phyloP scores from a whole-genome alignment of 2,113 vertebrate genomes.

The Raja brachyura region DNA sequence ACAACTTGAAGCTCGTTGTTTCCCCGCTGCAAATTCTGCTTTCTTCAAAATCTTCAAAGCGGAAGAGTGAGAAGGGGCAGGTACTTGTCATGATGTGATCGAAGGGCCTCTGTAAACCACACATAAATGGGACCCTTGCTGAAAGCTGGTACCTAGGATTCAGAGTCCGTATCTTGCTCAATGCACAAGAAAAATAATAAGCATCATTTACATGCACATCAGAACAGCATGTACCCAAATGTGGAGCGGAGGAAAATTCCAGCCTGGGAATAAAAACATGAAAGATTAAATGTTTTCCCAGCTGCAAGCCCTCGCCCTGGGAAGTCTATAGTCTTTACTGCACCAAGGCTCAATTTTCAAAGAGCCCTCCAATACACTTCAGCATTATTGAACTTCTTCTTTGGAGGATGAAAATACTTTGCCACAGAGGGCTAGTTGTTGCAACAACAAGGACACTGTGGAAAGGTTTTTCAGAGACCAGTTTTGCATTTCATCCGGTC shows the following conservation, averaged over 20 bases:
- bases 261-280: slow-evolving; percentile 24
- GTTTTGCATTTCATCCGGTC: background rate
- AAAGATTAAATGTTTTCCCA: slow-evolving; percentile 32
- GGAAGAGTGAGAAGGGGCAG: background rate
- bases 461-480: too few species aligned
- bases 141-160: background rate
- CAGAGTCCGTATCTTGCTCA: background rate
- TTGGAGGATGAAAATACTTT: background rate
- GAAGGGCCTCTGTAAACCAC: background rate
- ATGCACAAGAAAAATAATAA: background rate
- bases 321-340: background rate
- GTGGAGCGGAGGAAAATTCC: background rate
- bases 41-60: background rate
- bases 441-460: too few species aligned
- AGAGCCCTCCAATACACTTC: slow-evolving; percentile 29
- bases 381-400: background rate
- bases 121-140: too few species aligned
- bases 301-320: slow-evolving; percentile 23
- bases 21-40: background rate
- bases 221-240: background rate
- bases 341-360: slow-evolving; percentile 24
- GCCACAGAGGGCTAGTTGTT: background rate
- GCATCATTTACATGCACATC: background rate
- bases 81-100: background rate
- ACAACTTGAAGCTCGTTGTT: background rate